These are phyloP conservation scores for Atta texana DNA, from an alignment of 1,140 invertebrate genomes.

Conservation along the genomic window DNA sequence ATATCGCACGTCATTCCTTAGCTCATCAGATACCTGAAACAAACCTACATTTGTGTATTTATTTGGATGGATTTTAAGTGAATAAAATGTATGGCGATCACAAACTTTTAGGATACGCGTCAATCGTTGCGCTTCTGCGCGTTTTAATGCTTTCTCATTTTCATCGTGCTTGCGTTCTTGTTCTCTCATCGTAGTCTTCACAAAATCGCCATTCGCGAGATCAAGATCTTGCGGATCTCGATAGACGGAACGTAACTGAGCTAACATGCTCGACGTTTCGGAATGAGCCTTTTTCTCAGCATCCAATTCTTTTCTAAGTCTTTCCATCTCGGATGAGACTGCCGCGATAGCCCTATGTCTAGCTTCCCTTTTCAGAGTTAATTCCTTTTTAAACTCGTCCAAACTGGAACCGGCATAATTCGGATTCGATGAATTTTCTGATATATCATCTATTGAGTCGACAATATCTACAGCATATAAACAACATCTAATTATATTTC, in stretches of 20 bases:
- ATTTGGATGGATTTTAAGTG: background rate
- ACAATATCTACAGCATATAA: conserved; percentile 7
- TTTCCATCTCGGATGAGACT: conserved; percentile 85
- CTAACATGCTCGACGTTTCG: conserved; percentile 81
- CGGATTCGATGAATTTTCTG: background rate
- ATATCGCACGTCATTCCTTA: conserved; percentile 79
- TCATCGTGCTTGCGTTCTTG: conserved; percentile 67
- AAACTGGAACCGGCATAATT: conserved; percentile 43
- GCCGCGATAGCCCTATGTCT: conserved; percentile 84
- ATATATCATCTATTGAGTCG: conserved; percentile 32
- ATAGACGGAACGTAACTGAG: conserved; percentile 78
- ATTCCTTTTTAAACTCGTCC: conserved; percentile 84
- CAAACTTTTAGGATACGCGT: conserved; percentile 80
- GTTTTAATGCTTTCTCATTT: conserved; percentile 62
- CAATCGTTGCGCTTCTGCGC: conserved; percentile 77
- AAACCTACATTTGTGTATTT: background rate
- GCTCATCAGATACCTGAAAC: conserved; percentile 81
- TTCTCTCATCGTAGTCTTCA: conserved; percentile 55
- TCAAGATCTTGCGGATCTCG: conserved; percentile 30
- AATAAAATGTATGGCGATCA: background rate
- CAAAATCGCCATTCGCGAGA: conserved; percentile 32
- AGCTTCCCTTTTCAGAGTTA: conserved; percentile 83
- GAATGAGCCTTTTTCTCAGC: conserved; percentile 84
- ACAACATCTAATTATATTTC: background rate
- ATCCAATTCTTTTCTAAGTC: conserved; percentile 82